A percentile compares a stretch with the other conserved stretches of the same genome.
These are phyloP conservation scores for Labroides dimidiatus DNA, from an alignment of 2,797 vertebrate species.

Conservation along the genomic window DNA sequence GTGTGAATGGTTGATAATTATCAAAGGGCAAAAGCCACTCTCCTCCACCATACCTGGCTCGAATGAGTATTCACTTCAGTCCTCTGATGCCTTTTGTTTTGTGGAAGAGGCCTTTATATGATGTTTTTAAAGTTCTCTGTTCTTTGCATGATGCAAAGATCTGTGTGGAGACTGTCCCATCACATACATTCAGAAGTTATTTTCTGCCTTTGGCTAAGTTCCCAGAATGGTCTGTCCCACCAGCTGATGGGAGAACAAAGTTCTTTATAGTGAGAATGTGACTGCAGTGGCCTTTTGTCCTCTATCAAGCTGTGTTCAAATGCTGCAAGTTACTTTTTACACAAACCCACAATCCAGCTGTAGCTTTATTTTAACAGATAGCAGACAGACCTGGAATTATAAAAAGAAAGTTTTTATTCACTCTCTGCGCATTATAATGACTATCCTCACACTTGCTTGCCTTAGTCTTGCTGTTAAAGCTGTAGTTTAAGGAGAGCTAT, in stretches of 20 bases:
- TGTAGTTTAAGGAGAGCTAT: constrained; percentile 5
- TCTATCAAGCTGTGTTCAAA: constrained; percentile 24
- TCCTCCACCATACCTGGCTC: constrained; percentile 21
- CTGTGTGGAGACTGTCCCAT: constrained; percentile 19
- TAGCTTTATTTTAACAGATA: not conserved
- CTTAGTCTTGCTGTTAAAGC: not conserved
- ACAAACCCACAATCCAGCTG: not conserved
- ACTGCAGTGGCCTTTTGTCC: constrained; percentile 57
- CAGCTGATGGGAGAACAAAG: constrained; percentile 52
- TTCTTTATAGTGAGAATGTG: constrained; percentile 50
- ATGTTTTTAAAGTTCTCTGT: constrained; percentile 1
- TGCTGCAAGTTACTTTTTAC: constrained; percentile 20
- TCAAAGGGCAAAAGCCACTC: constrained; percentile 52
- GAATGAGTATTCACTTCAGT: constrained; percentile 31
- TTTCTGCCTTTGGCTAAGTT: constrained; percentile 64
- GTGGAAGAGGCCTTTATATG: not conserved
- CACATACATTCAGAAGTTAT: constrained; percentile 48
- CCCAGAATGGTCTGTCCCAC: constrained; percentile 51
- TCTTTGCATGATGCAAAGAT: not conserved
- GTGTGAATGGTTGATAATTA: constrained; percentile 71
- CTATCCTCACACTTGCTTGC: not conserved
- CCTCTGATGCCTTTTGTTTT: not conserved
- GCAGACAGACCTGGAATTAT: not conserved
- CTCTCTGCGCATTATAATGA: constrained; percentile 1
- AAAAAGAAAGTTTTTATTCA: not conserved